Evolutionary conservation across 1,140 invertebrate genomes (phyloP).

Genomic region (Anoplolepis gracilipes): DNA sequence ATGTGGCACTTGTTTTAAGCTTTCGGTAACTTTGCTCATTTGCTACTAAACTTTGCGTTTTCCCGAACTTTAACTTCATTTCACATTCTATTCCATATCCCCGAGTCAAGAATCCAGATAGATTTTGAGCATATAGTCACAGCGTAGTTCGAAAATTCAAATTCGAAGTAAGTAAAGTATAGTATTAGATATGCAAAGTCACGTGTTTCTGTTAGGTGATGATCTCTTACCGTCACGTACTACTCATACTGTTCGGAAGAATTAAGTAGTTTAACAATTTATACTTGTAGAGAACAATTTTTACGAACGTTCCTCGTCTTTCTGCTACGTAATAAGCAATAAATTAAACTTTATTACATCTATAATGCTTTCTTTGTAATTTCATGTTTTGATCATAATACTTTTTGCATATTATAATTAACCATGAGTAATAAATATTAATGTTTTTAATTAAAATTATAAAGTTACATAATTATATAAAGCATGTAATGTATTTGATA

Average conservation of each 20-base stretch:
- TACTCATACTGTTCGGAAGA: slow-evolving; percentile 36
- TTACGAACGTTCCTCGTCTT: not conserved
- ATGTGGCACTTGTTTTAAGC: not conserved
- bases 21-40: slow-evolving; percentile 16
- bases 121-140: slow-evolving; percentile 26
- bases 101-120: slow-evolving; percentile 11
- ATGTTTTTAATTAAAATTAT: not conserved
- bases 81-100: not conserved
- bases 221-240: slow-evolving; percentile 54
- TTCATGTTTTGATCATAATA: not conserved
- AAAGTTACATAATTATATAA: not conserved
- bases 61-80: slow-evolving; percentile 29
- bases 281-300: not conserved
- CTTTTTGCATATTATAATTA: not conserved
- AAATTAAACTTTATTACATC: not conserved
- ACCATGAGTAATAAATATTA: not conserved
- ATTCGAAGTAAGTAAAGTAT: slow-evolving; percentile 33
- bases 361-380: not conserved
- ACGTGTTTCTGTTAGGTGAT: slow-evolving; percentile 38
- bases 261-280: slow-evolving; percentile 46
- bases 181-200: slow-evolving; percentile 40
- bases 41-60: not conserved
- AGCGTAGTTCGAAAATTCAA: slow-evolving; percentile 33
- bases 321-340: not conserved
- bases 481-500: not conserved